Conservation (phyloP, 2,113 vertebrate genomes). For the Paedocypris sp. region DNA sequence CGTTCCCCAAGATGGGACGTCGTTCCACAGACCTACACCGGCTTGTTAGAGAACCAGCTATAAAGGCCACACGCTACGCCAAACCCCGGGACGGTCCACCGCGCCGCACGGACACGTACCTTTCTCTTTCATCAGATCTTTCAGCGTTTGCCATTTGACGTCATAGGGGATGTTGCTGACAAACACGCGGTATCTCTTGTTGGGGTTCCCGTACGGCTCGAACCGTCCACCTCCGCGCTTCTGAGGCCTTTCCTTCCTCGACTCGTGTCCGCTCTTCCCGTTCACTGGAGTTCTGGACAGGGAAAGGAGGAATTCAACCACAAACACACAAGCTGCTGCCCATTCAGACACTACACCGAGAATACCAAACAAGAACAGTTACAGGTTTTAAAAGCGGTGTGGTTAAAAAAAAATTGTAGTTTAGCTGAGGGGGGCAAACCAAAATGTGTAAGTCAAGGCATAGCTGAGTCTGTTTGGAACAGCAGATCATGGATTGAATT, state of each 20-base stretch:
- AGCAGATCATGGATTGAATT: no score
- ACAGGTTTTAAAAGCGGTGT: no score
- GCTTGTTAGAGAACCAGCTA: not conserved
- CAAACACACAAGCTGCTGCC: no score
- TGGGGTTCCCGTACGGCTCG: conserved; percentile 80
- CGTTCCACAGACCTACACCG: not conserved
- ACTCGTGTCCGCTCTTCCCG: conserved; percentile 65
- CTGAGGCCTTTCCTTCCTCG: conserved; percentile 81
- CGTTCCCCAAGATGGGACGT: conserved; percentile 20
- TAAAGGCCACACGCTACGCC: not conserved
- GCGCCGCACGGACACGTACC: conserved; percentile 59
- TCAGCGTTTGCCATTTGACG: conserved; percentile 95
- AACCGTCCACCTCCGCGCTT: conserved; percentile 78
- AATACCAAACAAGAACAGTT: not conserved
- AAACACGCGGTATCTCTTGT: conserved; percentile 86
- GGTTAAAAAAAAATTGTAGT: no score
- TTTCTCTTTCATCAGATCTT: conserved; percentile 97
- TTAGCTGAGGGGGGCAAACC: no score
- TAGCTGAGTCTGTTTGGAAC: no score
- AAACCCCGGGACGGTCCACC: not conserved
- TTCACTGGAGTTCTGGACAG: conserved; percentile 61
- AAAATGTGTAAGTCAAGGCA: no score
- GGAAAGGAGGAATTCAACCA: not conserved
- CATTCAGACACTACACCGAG: not conserved
- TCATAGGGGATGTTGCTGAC: conserved; percentile 98